A percentile compares a stretch with the other conserved stretches of the same genome.
Evolutionary conservation across 2,888 invertebrate genomes (phyloP).

Genomic region (Halictus quadricinctus): DNA sequence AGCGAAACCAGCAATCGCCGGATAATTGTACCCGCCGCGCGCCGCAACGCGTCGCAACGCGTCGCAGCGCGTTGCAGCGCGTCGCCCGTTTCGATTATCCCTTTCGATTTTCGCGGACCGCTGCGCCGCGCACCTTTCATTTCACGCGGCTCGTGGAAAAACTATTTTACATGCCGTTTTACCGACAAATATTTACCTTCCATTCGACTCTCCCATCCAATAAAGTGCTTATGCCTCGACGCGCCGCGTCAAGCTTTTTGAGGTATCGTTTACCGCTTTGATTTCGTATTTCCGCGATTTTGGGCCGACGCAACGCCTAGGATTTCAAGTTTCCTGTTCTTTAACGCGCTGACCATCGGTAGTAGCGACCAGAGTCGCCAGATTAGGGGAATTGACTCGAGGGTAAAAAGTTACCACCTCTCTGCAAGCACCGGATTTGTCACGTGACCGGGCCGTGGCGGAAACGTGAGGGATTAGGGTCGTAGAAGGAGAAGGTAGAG

Average conservation of each 20-base stretch:
- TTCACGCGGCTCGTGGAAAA: background rate
- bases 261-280: background rate
- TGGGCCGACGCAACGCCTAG: no score
- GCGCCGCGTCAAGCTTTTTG: background rate
- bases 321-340: no score
- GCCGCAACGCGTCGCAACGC: background rate
- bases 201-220: background rate
- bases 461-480: no score
- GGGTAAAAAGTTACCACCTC: no score
- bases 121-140: background rate
- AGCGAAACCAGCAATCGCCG: slow-evolving; percentile 7
- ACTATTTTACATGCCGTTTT: background rate
- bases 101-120: background rate
- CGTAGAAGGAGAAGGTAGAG: no score
- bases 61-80: background rate
- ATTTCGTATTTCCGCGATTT: background rate
- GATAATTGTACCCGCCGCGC: background rate
- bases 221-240: background rate
- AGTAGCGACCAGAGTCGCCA: no score
- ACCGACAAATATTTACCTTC: slow-evolving; percentile 4
- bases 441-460: no score
- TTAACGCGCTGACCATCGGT: no score
- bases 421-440: no score
- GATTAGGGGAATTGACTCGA: no score
- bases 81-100: slow-evolving; percentile 4